These are phyloP conservation scores for Dryobotodes eremita DNA, from an alignment of 2,888 invertebrate species.

Conservation along the genomic window DNA sequence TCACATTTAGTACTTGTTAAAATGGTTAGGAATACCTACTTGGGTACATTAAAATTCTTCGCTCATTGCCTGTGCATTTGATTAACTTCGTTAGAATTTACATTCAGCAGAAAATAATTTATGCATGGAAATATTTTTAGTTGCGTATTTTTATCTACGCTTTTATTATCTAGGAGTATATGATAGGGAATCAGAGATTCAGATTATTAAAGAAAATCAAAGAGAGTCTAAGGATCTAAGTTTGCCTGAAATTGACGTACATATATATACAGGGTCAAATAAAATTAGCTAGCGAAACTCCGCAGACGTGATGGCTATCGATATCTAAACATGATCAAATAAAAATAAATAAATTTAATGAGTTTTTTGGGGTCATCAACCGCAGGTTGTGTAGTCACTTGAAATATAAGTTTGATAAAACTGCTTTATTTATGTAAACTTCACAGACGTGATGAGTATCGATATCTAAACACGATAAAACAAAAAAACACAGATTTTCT, in stretches of 20 bases:
- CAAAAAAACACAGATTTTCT: no score
- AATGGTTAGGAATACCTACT: neutral
- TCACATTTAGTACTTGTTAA: slow-evolving; percentile 4
- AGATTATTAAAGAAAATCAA: neutral
- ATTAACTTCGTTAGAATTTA: neutral
- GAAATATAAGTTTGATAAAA: no score
- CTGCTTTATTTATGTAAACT: no score
- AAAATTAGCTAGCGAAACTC: no score
- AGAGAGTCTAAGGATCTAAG: neutral
- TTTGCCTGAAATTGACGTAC: neutral
- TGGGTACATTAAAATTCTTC: slow-evolving; percentile 10
- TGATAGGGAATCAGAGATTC: neutral
- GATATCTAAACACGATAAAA: no score
- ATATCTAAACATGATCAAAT: no score
- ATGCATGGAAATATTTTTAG: no score
- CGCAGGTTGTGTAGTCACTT: no score
- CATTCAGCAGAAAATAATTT: neutral
- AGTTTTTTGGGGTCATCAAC: no score
- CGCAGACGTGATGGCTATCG: no score
- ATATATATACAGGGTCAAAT: neutral
- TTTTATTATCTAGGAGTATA: neutral
- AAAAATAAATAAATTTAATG: no score
- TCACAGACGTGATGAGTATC: no score
- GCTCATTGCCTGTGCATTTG: neutral
- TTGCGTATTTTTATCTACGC: neutral